Evolutionary conservation across 2,888 invertebrate species (phyloP), one percentile per base, ranked within the genome.

Genomic region (Elmis aenea): DNA sequence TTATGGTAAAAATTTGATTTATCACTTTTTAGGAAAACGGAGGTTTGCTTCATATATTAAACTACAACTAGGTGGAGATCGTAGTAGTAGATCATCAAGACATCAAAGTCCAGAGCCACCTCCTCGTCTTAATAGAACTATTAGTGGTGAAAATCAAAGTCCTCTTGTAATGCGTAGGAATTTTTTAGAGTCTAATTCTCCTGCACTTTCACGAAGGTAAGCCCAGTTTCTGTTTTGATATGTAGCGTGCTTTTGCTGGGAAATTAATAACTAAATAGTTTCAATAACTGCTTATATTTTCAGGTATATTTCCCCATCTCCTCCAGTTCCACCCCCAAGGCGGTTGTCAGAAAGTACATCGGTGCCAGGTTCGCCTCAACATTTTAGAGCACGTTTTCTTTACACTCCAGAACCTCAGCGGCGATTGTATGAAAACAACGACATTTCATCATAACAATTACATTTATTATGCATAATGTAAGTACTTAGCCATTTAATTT

Each of bases 11-110:
- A n/a, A n/a, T n/a, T n/a, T n/a, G n/a, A n/a, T n/a, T n/a, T n/a
- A n/a, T n/a, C n/a, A n/a, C n/a, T n/a, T n/a, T n/a, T n/a, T n/a
- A 62, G 68, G 66, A 39, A 87, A 85, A 71, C 83, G 85, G 68
- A 79, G 85, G 63, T 85, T 87, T 69, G 81, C 85, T 62, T 84
- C 85, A 52, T 86, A 86, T 72, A 83, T 85, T 61, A 86, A 86
- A 73, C 76, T 85, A 69, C 83, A 86, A 71, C 76, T 81, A 57
- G 74, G 73, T 26, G 68, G 72, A 37, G 75, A 75, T 48, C 52
- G 65, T 26, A 63, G 64, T 38, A 66, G 64, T 16, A 52, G 63
- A 39, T 62, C 66, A 2, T 67, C 68, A 3, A 49, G 75, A 32
- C 75, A 76, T 58, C 75, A 76, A 45, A 76, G 76, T 54, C 77